Evolutionary conservation across 2,888 invertebrate genomes (phyloP), one percentile per base, ranked within the genome.

Genomic region (Thysanoteuthis rhombus): DNA sequence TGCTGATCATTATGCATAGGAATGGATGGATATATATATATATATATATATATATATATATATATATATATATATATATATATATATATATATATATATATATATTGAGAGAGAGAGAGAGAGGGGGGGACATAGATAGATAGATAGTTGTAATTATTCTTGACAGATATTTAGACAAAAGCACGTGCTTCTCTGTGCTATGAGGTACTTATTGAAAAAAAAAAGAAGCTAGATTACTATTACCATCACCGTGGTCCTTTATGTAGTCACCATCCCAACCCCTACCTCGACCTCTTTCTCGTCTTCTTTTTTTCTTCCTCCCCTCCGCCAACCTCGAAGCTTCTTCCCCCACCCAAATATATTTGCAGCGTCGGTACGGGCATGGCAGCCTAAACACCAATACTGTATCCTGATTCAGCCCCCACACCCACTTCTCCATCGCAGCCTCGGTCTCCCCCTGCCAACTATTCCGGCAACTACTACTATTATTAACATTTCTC

Each of bases 381-480:
- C 75, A 75, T 12, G 75, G 75, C n/a, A 75, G 75, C 75, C 75
- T n/a, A 75, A 75, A 75, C 75, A 75, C 75, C 75, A 75, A n/a
- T 75, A 75, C 75, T n/a, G 75, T n/a, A n/a, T 75, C n/a, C 75
- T 75, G 75, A 75, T n/a, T n/a, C 36, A 0, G 0, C n/a, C n/a
- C n/a, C 75, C n/a, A n/a, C 12, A 4, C 75, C n/a, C n/a, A n/a
- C n/a, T 75, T 75, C 75, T n/a, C 75, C n/a, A 75, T 75, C 75
- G 75, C 75, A 75, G 75, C 75, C 75, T 75, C 75, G n/a, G 75
- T 75, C 75, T 75, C 75, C 75, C n/a, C 75, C n/a, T 75, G 75
- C 75, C 75, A 75, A 75, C 75, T 75, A 75, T 75, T 75, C 75
- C n/a, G 75, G 75, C 75, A 75, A 75, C 75, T 75, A 75, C 75